phyloP scores from a whole-genome alignment of 2,888 invertebrate genomes.

The Perdita meconis region DNA sequence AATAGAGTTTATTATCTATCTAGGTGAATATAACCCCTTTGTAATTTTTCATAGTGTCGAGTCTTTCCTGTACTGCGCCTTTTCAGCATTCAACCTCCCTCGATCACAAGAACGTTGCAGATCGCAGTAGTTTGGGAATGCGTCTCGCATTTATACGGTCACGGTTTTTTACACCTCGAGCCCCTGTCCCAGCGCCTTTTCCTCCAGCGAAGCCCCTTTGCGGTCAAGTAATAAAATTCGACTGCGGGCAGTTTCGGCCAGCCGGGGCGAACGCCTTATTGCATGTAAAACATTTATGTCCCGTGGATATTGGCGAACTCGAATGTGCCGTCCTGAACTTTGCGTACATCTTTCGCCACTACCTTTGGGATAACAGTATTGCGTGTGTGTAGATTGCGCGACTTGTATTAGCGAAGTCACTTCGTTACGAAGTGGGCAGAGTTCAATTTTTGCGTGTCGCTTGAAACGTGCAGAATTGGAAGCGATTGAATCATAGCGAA shows the following conservation, averaged over 20 bases:
- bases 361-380: slow-evolving; percentile 40
- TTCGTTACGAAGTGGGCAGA: no score
- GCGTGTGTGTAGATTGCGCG: slow-evolving; percentile 8
- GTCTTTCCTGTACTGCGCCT: no score
- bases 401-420: neutral
- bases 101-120: neutral
- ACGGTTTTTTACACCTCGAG: slow-evolving; percentile 75
- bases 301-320: slow-evolving; percentile 79
- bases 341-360: slow-evolving; percentile 33
- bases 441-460: no score
- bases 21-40: no score
- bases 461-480: no score
- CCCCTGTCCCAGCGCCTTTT: slow-evolving; percentile 43
- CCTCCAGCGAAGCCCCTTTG: slow-evolving; percentile 66
- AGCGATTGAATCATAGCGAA: no score
- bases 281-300: slow-evolving; percentile 84
- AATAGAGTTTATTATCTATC: no score
- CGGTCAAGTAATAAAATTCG: slow-evolving; percentile 83
- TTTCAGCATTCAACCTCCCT: neutral
- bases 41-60: no score
- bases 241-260: slow-evolving; percentile 84
- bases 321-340: slow-evolving; percentile 50
- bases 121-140: slow-evolving; percentile 17
- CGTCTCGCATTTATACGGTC: slow-evolving; percentile 67
- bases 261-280: slow-evolving; percentile 83